Evolutionary conservation across 2,797 vertebrate species (phyloP), one percentile per base, ranked within the genome.

Genomic region (Pseudochirops corinnae): DNA sequence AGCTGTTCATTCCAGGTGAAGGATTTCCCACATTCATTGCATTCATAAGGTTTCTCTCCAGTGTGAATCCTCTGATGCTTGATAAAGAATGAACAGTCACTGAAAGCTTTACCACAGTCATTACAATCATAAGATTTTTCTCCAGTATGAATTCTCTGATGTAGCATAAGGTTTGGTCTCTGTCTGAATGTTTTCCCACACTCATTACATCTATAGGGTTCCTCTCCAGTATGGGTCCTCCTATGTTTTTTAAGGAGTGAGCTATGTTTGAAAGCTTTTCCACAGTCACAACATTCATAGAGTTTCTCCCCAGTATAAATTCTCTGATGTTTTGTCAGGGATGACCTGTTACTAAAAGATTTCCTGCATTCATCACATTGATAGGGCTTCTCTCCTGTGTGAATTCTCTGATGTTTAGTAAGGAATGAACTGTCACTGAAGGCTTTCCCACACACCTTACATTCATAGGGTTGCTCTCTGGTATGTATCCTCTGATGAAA

Each of bases 361-460:
- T 82, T 82, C 39, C 74, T 11, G 3, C 74, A 46, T 82, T 46
- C 0, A 0, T 82, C 74, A 82, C 74, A 82, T 82, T 24, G 74
- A 82, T 82, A 82, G 39, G 39, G 74, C 21, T 82, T 82, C 74
- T 82, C 74, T 82, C 74, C 74, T 82, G 7, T 50, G 39, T 87
- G 74, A 87, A 87, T 50, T 87, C 74, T 26, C 74, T 87, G 74
- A 87, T 87, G 74, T 26, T 87, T 87, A 87, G 74, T 87, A 87
- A 87, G 74, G 39, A 87, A 46, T 46, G 74, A 46, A 46, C 21
- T 87, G 24, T 87, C 24, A 87, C 39, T 46, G n/a, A 82, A 82
- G n/a, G 67, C 67, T 82, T 82, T 82, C 18, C 74, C 74, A 87
- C 21, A 87, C 21, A 87, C 39, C 46, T 87, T 87, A 50, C 74